Conservation (phyloP, 1,140 invertebrate species). For the Nylanderia fulva region DNA sequence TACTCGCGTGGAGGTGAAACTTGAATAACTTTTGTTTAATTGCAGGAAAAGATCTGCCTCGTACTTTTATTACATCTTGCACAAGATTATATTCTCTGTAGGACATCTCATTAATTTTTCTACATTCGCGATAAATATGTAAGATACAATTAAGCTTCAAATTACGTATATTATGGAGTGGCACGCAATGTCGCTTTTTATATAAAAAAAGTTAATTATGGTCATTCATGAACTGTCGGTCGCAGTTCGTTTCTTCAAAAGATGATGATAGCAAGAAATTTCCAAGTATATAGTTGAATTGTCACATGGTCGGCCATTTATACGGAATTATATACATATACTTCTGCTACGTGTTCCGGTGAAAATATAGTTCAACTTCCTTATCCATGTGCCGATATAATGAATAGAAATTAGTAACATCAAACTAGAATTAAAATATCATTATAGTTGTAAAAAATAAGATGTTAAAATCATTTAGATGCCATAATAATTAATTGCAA, state of each 20-base stretch:
- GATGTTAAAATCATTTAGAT: background rate
- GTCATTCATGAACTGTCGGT: background rate
- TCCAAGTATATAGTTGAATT: background rate
- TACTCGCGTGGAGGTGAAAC: background rate
- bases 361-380: slow-evolving; percentile 29
- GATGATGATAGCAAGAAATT: background rate
- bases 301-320: background rate
- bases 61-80: background rate
- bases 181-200: background rate
- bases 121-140: background rate
- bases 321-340: background rate
- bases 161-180: background rate
- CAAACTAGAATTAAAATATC: background rate
- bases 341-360: background rate
- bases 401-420: background rate
- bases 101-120: background rate
- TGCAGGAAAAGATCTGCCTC: background rate
- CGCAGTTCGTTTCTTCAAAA: background rate
- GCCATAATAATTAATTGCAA: background rate
- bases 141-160: background rate
- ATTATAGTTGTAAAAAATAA: background rate
- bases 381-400: background rate
- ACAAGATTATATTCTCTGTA: background rate
- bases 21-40: slow-evolving; percentile 13
- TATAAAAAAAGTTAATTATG: background rate